Conservation (phyloP, 2,888 invertebrate species). For the Petrolisthes cinctipes region DNA sequence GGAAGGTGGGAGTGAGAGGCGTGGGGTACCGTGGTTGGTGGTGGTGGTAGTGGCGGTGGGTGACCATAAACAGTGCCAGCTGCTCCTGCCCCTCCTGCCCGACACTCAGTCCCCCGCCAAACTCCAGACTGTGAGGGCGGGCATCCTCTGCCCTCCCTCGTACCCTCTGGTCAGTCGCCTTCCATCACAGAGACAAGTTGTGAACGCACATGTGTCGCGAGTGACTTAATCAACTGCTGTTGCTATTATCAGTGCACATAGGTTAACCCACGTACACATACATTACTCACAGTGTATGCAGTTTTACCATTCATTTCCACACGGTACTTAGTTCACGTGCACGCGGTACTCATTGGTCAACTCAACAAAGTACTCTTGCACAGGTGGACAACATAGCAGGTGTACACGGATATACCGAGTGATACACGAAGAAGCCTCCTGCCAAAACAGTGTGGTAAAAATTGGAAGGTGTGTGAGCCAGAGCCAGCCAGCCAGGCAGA, state of each 20-base stretch:
- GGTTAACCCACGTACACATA: too few relatives aligned
- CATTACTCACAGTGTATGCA: too few relatives aligned
- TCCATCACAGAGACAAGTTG: not conserved
- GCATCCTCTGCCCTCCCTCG: slow-evolving; percentile 31
- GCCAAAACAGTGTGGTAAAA: too few relatives aligned
- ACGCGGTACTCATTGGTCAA: too few relatives aligned
- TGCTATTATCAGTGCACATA: too few relatives aligned
- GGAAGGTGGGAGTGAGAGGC: not conserved
- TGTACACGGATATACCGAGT: too few relatives aligned
- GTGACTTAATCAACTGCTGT: slow-evolving; percentile 14
- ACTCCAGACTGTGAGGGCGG: slow-evolving; percentile 44
- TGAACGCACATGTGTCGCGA: not conserved
- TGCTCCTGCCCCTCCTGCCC: slow-evolving; percentile 5
- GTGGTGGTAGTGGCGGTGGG: slow-evolving; percentile 1
- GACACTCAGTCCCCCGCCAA: slow-evolving; percentile 36
- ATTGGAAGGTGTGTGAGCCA: not conserved
- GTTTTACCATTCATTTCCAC: too few relatives aligned
- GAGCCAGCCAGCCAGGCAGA: not conserved
- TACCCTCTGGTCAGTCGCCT: not conserved
- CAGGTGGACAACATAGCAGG: too few relatives aligned
- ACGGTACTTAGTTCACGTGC: too few relatives aligned
- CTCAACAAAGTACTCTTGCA: too few relatives aligned
- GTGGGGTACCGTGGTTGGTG: not conserved
- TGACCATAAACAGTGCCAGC: slow-evolving; percentile 55
- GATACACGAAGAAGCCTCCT: too few relatives aligned